These are phyloP conservation scores for Oreochromis aureus DNA, from an alignment of 2,113 vertebrate species.

Conservation along the genomic window DNA sequence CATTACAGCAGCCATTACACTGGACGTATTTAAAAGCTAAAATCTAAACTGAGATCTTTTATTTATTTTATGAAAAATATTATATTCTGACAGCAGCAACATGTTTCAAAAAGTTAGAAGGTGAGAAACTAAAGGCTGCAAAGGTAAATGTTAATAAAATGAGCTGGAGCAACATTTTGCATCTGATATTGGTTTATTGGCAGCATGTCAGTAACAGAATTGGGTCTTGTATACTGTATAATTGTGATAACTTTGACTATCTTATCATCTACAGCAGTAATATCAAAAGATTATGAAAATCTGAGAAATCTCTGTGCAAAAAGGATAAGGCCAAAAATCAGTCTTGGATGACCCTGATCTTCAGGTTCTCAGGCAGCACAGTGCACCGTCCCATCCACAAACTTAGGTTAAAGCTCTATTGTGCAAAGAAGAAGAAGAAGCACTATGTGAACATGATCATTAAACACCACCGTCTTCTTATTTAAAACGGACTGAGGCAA, in stretches of 20 bases:
- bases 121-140: neutral
- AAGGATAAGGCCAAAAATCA: neutral
- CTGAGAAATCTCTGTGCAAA: neutral
- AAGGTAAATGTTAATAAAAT: neutral
- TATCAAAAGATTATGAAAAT: neutral
- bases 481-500: neutral
- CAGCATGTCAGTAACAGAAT: neutral
- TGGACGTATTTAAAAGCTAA: neutral
- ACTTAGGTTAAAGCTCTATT: neutral
- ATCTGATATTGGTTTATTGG: neutral
- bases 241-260: neutral
- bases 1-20: neutral
- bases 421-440: neutral
- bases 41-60: neutral
- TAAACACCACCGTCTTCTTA: neutral
- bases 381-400: neutral
- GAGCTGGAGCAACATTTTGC: neutral
- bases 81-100: neutral
- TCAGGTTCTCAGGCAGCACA: neutral
- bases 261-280: neutral
- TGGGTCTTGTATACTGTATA: neutral
- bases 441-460: neutral
- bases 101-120: neutral
- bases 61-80: neutral
- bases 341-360: neutral